phyloP scores from a whole-genome alignment of 2,888 invertebrate genomes.

The Leptinotarsa tumamoca region DNA sequence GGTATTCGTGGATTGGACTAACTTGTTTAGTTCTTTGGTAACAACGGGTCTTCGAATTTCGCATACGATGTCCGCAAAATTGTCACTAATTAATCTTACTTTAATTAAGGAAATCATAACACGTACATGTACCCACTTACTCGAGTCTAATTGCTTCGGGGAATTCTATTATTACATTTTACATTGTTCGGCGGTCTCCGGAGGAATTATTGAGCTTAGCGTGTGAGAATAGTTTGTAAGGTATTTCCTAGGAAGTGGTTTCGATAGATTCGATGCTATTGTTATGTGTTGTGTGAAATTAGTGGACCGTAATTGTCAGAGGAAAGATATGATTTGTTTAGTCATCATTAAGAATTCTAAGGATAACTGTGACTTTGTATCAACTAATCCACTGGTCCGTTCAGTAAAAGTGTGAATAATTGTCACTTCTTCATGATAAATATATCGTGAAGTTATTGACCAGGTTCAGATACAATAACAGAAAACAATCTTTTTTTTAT shows the following conservation, averaged over 20 bases:
- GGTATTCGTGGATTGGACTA: too few species aligned
- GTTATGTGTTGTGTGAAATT: constrained; percentile 2
- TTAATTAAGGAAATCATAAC: constrained; percentile 10
- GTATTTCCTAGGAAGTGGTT: constrained; percentile 15
- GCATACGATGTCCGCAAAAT: constrained; percentile 3
- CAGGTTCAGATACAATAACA: too few species aligned
- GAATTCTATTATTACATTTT: background rate
- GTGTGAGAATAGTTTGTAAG: background rate
- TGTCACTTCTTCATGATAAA: too few species aligned
- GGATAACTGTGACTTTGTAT: too few species aligned
- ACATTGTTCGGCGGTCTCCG: background rate
- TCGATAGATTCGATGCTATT: background rate
- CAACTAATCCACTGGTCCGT: too few species aligned
- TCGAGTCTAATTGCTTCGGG: constrained; percentile 1
- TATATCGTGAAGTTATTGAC: too few species aligned
- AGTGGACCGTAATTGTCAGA: background rate
- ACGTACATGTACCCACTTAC: background rate
- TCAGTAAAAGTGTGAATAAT: too few species aligned
- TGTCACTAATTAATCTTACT: background rate
- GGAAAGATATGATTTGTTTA: background rate
- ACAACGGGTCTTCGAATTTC: background rate
- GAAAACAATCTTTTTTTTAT: too few species aligned
- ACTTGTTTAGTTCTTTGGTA: background rate
- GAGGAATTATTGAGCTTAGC: constrained; percentile 3
- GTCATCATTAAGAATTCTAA: too few species aligned